Conservation (phyloP, 2,888 invertebrate genomes). For the Agonum fuliginosum region DNA sequence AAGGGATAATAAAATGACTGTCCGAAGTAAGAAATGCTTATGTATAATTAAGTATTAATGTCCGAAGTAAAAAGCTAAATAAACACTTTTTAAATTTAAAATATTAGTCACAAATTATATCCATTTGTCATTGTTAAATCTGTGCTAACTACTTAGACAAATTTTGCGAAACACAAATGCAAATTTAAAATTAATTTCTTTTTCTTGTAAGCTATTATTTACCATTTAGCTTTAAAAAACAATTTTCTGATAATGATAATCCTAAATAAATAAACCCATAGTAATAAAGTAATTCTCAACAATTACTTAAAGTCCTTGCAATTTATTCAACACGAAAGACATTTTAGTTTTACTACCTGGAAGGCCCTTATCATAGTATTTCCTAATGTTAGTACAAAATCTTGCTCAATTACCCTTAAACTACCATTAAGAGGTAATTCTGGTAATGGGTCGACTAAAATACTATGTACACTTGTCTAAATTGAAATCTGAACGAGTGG, state of each 20-base stretch:
- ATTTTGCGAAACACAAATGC: neutral
- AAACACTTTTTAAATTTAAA: too few relatives aligned
- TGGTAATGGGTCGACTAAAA: conserved; percentile 15
- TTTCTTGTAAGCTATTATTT: neutral
- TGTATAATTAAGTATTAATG: too few relatives aligned
- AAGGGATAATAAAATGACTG: too few relatives aligned
- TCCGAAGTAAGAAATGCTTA: too few relatives aligned
- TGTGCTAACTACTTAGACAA: too few relatives aligned
- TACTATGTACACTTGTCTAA: conserved; percentile 35
- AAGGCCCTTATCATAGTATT: conserved; percentile 10
- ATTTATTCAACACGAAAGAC: neutral
- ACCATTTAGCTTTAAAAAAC: neutral
- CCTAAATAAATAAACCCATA: neutral
- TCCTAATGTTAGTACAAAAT: conserved; percentile 22
- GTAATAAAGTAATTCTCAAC: neutral
- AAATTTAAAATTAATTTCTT: neutral
- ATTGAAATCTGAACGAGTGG: conserved; percentile 31
- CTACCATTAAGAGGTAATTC: conserved; percentile 38
- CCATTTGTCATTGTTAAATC: too few relatives aligned
- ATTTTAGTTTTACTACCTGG: conserved; percentile 1
- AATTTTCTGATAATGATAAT: neutral
- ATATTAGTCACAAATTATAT: too few relatives aligned
- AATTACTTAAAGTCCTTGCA: conserved; percentile 12
- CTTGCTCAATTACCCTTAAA: conserved; percentile 19
- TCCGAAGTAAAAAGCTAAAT: too few relatives aligned